Percentiles rank a stretch among this genome's conserved stretches.
Conservation (phyloP, 1,140 invertebrate genomes). For the Arion vulgaris region DNA sequence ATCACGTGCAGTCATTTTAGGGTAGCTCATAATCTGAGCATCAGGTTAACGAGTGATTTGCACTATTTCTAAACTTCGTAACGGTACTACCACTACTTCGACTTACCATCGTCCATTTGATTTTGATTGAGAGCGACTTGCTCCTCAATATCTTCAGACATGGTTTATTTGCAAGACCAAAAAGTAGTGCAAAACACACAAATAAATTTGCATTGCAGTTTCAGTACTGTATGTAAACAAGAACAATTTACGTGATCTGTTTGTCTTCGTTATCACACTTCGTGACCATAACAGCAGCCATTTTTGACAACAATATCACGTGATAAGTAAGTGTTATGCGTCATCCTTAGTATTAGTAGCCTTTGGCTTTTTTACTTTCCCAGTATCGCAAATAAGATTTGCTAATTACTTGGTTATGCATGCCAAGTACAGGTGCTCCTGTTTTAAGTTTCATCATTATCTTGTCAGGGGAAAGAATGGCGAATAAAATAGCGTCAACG, state of each 20-base stretch:
- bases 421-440: too few relatives aligned
- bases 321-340: not conserved
- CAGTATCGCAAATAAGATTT: not conserved
- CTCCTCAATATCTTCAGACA: not conserved
- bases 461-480: too few relatives aligned
- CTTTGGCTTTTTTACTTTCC: not conserved
- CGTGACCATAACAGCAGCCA: not conserved
- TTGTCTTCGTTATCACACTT: not conserved
- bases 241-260: not conserved
- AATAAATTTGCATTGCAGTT: not conserved
- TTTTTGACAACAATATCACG: not conserved
- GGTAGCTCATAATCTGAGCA: too few relatives aligned
- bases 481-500: too few relatives aligned
- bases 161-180: not conserved
- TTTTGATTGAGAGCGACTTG: not conserved
- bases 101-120: not conserved
- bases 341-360: not conserved
- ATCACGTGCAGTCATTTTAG: too few relatives aligned
- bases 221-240: not conserved
- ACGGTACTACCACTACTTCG: too few relatives aligned
- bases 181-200: not conserved
- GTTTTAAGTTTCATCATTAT: too few relatives aligned
- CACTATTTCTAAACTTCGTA: too few relatives aligned
- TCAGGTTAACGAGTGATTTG: too few relatives aligned
- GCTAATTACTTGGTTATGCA: not conserved